Conservation (phyloP, 2,113 vertebrate species). For the Murina feae region DNA sequence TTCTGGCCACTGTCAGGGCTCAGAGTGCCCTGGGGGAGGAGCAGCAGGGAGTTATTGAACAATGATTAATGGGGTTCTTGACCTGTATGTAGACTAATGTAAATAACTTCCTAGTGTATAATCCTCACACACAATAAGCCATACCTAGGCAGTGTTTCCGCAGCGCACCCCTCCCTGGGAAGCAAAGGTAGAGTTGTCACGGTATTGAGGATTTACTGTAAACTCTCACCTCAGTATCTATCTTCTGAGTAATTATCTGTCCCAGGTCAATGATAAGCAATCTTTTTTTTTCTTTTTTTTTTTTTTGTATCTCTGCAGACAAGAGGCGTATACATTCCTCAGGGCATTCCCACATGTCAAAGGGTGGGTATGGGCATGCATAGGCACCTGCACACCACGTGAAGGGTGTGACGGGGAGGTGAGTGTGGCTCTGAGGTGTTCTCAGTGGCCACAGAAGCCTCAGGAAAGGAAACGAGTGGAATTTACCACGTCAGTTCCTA, state of each 20-base stretch:
- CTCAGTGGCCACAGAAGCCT: background rate
- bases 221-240: background rate
- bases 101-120: background rate
- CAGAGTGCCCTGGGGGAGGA: background rate
- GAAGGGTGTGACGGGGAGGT: accelerated
- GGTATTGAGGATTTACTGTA: background rate
- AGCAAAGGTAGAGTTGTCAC: background rate
- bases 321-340: background rate
- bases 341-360: background rate
- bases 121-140: background rate
- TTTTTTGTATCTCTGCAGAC: background rate
- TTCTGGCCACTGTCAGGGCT: background rate
- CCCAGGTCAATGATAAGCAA: background rate
- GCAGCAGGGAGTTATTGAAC: background rate
- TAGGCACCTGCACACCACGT: accelerated
- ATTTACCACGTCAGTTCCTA: background rate
- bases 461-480: background rate
- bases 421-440: accelerated
- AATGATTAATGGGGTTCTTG: background rate
- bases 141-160: background rate
- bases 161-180: background rate
- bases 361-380: background rate
- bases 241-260: background rate
- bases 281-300: background rate
- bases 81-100: background rate